Base-by-base conservation (phyloP, 1,140 invertebrate genomes). In the Cylas formicarius region DNA sequence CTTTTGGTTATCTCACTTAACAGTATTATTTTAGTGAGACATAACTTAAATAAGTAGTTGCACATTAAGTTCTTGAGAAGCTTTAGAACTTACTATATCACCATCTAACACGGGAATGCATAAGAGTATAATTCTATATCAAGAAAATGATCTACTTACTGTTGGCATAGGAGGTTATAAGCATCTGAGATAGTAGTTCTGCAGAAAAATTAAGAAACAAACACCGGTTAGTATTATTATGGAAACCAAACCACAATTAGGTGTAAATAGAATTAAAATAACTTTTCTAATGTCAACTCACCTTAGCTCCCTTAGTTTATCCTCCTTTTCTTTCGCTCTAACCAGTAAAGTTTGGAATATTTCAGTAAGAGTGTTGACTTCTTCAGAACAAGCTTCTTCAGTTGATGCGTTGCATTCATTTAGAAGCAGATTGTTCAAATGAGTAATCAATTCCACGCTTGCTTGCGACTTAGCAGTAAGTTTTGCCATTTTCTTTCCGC, bases 361-460 rank as follows among this genome's bases (percentile, higher is more conserved):
- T 33, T 76, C 57, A 7, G 72, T 66, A 10, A 90, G 67, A 34
- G 74, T 68, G 49, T 75, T 63, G 6, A 91, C 80, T 61, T 84
- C 76, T 3, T 72, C 68, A 22, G 75, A 68, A 60, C 77, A 75
- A 2, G 80, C 78, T 48, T 80, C 75, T 37, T 85, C 76, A 34
- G 72, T 67, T 3, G 71, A 75, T 14, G 80, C 74, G 34, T 81
- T 76, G 52, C 80, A 83, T 60, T 90, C 84, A 23, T 78, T 78
- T 3, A 85, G 64, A 2, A 91, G 67, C 6, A 89, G 57, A 26
- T 76, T 72, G 39, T 84, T 81, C 10, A 92, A 69, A 70, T 90
- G 83, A 56, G 79, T 80, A 1, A 89, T 77, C 11, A 89, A 62
- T 65, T 91, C 87, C 24, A 85, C 71, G 9, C 76, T 78, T 1